These are phyloP conservation scores for Thamnophis elegans DNA, from an alignment of 2,797 vertebrate genomes.

Conservation along the genomic window DNA sequence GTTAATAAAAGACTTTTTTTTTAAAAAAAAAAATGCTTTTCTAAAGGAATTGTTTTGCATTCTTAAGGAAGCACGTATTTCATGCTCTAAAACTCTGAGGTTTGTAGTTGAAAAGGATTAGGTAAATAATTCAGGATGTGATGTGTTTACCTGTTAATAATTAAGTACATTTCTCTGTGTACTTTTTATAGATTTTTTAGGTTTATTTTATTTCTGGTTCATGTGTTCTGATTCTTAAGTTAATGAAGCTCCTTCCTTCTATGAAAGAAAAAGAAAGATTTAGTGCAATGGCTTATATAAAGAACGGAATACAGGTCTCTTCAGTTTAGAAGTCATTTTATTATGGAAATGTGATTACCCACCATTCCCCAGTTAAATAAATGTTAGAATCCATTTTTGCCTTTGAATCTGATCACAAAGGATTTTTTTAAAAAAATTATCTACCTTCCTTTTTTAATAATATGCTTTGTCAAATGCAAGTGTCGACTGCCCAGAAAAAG, in stretches of 20 bases:
- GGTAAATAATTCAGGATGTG: conserved; percentile 76
- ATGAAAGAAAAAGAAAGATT: conserved; percentile 10
- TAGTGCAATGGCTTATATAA: conserved; percentile 41
- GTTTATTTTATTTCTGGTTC: conserved; percentile 63
- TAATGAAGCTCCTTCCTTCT: conserved; percentile 36
- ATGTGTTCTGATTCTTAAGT: conserved; percentile 56
- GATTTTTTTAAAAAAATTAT: not conserved
- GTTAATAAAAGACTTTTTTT: conserved; percentile 50
- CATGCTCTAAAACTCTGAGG: conserved; percentile 69
- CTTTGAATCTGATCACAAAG: conserved; percentile 5
- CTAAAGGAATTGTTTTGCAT: conserved; percentile 61
- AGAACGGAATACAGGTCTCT: conserved; percentile 42
- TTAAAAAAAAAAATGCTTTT: conserved; percentile 32
- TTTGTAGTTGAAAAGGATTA: conserved; percentile 72
- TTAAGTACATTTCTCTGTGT: conserved; percentile 73
- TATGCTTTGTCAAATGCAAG: not conserved
- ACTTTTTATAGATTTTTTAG: conserved; percentile 69
- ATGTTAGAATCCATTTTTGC: conserved; percentile 2
- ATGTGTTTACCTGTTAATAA: conserved; percentile 79
- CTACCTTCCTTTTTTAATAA: not conserved
- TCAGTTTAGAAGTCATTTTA: conserved; percentile 24
- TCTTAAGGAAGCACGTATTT: conserved; percentile 65
- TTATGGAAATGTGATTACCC: conserved; percentile 14
- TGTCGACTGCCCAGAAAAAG: not conserved
- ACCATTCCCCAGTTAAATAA: conserved; percentile 16